phyloP scores from a whole-genome alignment of 2,113 vertebrate genomes.

The Mola mola region DNA sequence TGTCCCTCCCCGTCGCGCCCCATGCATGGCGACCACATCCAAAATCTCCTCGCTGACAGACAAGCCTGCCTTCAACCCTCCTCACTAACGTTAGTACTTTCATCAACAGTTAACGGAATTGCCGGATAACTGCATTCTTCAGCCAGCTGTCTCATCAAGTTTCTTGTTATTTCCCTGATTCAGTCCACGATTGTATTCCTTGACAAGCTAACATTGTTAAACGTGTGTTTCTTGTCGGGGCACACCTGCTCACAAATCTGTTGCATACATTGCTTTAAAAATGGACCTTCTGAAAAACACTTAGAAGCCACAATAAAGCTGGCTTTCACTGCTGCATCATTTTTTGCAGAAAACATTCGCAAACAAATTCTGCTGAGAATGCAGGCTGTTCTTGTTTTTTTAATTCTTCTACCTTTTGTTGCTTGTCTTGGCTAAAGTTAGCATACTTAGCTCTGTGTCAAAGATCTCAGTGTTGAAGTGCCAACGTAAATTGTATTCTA shows the following conservation, averaged over 20 bases:
- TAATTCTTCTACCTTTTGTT: too few species aligned
- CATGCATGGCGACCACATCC: slow-evolving; percentile 24
- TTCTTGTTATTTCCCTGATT: slow-evolving; percentile 40
- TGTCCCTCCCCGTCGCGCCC: neutral
- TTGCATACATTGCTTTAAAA: slow-evolving; percentile 44
- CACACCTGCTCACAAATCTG: slow-evolving; percentile 60
- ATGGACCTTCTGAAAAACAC: slow-evolving; percentile 8
- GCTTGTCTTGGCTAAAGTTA: too few species aligned
- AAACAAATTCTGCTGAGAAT: too few species aligned
- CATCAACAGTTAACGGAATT: slow-evolving; percentile 39
- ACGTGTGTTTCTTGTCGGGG: slow-evolving; percentile 44
- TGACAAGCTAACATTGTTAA: too few species aligned
- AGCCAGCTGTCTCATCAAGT: slow-evolving; percentile 32
- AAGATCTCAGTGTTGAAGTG: too few species aligned
- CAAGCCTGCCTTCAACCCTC: slow-evolving; percentile 8
- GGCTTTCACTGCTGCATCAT: neutral
- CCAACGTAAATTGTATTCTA: too few species aligned
- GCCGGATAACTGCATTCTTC: slow-evolving; percentile 25
- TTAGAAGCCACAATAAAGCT: slow-evolving; percentile 1
- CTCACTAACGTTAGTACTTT: slow-evolving; percentile 5
- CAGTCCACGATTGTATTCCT: too few species aligned
- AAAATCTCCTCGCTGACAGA: slow-evolving; percentile 33
- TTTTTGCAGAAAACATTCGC: too few species aligned
- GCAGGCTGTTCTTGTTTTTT: too few species aligned
- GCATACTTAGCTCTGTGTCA: too few species aligned